Conservation (phyloP, 2,113 vertebrate genomes). For the Microtus pennsylvanicus region DNA sequence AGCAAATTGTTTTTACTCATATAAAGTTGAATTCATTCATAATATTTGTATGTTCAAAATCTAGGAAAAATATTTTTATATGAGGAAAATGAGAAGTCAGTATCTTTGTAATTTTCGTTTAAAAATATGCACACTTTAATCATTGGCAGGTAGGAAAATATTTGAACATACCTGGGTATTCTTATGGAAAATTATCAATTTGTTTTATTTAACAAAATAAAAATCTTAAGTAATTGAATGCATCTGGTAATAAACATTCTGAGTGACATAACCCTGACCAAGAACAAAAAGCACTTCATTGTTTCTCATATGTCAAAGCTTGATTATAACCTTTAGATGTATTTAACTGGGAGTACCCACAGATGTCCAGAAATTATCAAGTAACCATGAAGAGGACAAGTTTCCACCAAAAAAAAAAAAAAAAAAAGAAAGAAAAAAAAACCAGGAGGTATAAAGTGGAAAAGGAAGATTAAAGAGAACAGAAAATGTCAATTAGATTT, state of each 20-base stretch:
- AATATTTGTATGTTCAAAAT: not conserved
- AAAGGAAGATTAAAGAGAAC: not conserved
- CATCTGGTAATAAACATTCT: not conserved
- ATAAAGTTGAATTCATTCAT: not conserved
- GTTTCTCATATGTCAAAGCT: not conserved
- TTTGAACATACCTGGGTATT: not conserved
- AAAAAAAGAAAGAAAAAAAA: too few species aligned
- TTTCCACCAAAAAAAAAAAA: too few species aligned
- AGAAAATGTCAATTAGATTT: not conserved
- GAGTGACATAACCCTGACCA: not conserved
- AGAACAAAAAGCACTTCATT: not conserved
- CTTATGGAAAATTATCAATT: not conserved
- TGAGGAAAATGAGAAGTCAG: not conserved
- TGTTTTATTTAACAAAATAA: not conserved
- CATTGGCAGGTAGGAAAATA: not conserved
- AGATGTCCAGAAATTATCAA: not conserved
- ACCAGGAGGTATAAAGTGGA: not conserved
- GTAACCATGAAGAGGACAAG: too few species aligned
- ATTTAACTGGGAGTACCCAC: not conserved
- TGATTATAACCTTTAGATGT: too few species aligned
- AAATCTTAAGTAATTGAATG: not conserved
- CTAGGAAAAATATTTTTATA: not conserved
- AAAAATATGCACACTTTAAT: not conserved
- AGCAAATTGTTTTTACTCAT: not conserved
- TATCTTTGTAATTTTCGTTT: not conserved